phyloP scores from a whole-genome alignment of 1,140 invertebrate genomes.

The Caenorhabditis tropicalis region DNA sequence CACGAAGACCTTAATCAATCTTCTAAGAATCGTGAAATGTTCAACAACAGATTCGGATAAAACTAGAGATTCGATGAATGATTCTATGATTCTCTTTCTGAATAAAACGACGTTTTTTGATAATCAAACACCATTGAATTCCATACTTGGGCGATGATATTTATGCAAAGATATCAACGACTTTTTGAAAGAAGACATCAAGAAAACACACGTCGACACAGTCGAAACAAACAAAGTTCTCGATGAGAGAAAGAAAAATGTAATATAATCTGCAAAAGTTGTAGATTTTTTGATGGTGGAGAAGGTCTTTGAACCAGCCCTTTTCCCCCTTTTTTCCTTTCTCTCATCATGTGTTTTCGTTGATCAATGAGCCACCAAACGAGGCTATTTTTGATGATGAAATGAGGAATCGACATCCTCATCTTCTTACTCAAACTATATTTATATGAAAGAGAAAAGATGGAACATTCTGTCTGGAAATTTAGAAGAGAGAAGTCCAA shows the following conservation, averaged over 20 bases:
- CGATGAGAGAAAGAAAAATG: neutral
- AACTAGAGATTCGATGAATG: no score
- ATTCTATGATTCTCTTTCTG: no score
- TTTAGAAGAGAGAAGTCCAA: no score
- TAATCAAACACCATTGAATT: slow-evolving; percentile 13
- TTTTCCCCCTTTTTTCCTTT: neutral
- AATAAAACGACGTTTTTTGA: no score
- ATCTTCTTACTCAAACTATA: no score
- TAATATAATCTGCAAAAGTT: slow-evolving; percentile 23
- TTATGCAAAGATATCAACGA: neutral
- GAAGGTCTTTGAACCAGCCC: slow-evolving; percentile 13
- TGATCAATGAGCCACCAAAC: slow-evolving; percentile 6
- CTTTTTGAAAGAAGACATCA: slow-evolving; percentile 12
- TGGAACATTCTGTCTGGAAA: neutral
- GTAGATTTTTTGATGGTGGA: slow-evolving; percentile 10
- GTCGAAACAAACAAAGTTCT: neutral
- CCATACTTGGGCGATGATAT: neutral
- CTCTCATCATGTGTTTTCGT: neutral
- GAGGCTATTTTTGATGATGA: neutral
- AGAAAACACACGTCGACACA: no score
- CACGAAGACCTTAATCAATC: no score
- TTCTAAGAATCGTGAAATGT: no score
- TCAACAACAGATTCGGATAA: no score
- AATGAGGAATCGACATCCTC: no score
- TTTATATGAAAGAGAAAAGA: neutral